These are phyloP conservation scores for Saccostrea echinata DNA, from an alignment of 1,140 invertebrate species.

Conservation along the genomic window DNA sequence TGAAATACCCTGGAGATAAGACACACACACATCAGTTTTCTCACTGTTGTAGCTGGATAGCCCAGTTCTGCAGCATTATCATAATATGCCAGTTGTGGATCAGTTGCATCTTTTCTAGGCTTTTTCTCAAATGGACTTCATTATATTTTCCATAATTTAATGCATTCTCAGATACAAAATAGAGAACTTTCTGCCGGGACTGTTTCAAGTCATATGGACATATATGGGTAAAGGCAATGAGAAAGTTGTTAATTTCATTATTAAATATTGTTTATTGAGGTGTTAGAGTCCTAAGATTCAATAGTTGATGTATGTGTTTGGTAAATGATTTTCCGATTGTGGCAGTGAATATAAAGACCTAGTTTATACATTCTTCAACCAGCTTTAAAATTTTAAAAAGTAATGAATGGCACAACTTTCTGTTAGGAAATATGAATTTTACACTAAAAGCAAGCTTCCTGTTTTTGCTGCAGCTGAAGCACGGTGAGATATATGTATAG, in stretches of 20 bases:
- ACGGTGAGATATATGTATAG: background rate
- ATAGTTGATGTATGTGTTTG: no score
- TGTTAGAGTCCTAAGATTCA: no score
- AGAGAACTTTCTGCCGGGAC: no score
- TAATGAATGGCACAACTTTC: constrained; percentile 4
- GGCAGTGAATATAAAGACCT: background rate
- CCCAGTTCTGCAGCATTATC: background rate
- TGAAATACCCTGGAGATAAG: constrained; percentile 3
- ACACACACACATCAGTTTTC: constrained; percentile 11
- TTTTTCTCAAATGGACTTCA: background rate
- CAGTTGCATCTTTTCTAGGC: background rate
- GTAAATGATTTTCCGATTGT: background rate
- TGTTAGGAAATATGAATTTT: background rate
- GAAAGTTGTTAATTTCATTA: no score
- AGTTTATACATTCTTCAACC: background rate
- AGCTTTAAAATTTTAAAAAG: background rate
- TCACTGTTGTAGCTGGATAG: background rate
- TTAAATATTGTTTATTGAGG: no score
- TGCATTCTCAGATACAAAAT: background rate
- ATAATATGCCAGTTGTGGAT: constrained; percentile 23
- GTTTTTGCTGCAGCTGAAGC: background rate
- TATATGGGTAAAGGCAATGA: no score
- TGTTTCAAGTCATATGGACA: no score
- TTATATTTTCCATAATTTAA: background rate
- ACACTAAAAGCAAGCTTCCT: constrained; percentile 28